Percentiles rank a stretch among this genome's conserved stretches.
Conservation (phyloP, 2,113 vertebrate species). For the Nesoenas mayeri region DNA sequence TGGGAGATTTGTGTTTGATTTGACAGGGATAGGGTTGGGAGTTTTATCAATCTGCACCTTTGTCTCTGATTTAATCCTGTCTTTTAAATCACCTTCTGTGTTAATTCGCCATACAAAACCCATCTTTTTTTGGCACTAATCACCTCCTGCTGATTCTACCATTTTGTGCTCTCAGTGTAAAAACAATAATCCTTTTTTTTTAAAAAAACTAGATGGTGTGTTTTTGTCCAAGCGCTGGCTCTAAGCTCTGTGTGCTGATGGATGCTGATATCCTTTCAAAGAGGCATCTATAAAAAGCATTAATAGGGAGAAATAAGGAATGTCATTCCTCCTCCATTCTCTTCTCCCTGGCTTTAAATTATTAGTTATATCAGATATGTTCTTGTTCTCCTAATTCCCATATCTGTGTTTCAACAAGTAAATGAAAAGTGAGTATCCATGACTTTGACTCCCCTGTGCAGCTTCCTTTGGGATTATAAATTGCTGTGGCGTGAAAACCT, state of each 20-base stretch:
- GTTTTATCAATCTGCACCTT: conserved; percentile 7
- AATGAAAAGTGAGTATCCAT: not conserved
- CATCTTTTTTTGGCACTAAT: not conserved
- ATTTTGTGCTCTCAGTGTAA: conserved; percentile 20
- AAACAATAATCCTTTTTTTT: conserved; percentile 46
- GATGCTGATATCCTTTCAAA: conserved; percentile 27
- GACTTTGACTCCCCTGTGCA: not conserved
- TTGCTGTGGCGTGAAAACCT: not conserved
- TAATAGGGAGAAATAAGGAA: not conserved
- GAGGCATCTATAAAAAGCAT: not conserved
- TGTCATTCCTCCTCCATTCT: not conserved
- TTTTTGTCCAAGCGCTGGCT: not conserved
- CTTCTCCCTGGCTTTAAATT: conserved; percentile 12
- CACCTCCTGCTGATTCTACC: not conserved
- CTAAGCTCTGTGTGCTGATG: conserved; percentile 28
- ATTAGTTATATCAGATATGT: not conserved
- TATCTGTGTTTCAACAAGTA: not conserved
- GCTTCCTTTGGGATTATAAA: not conserved
- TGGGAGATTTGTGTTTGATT: conserved; percentile 37
- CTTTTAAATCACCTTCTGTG: not conserved
- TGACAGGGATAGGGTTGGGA: not conserved
- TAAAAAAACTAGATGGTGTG: not conserved
- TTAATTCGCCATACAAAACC: not conserved
- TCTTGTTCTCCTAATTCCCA: not conserved
- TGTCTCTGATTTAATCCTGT: conserved; percentile 38